phyloP scores from a whole-genome alignment of 2,888 invertebrate genomes.

The Pollenia amentaria region DNA sequence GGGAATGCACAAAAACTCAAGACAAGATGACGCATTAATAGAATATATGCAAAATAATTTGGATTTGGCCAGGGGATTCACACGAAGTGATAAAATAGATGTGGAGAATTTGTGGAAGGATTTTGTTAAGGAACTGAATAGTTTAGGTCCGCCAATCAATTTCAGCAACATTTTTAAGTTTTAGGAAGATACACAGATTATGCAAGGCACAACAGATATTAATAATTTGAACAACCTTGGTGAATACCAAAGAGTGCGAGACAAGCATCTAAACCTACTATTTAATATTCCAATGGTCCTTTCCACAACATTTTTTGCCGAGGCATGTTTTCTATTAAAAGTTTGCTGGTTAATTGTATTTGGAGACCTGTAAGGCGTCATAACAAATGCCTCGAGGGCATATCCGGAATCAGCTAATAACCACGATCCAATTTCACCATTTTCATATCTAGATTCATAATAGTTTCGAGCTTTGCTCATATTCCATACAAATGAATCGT shows the following conservation, averaged over 20 bases:
- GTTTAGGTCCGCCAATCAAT: no score
- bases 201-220: conserved; percentile 35
- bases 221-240: conserved; percentile 32
- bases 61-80: conserved; percentile 14
- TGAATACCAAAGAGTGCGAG: conserved; percentile 25
- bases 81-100: conserved; percentile 18
- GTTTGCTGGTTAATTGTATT: conserved; percentile 14
- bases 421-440: conserved; percentile 11
- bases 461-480: not conserved
- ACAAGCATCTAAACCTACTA: conserved; percentile 18
- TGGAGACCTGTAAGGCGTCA: conserved; percentile 28
- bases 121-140: no score
- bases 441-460: conserved; percentile 8
- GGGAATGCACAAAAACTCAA: conserved; percentile 15
- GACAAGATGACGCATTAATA: conserved; percentile 24
- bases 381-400: conserved; percentile 29
- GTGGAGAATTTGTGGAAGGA: no score
- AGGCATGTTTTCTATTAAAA: conserved; percentile 3
- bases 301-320: conserved; percentile 29
- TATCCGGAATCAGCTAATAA: conserved; percentile 38
- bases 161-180: conserved; percentile 36
- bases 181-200: conserved; percentile 38
- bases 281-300: conserved; percentile 36
- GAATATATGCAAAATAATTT: conserved; percentile 7
- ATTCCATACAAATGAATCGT: conserved; percentile 28